phyloP scores from a whole-genome alignment of 2,888 invertebrate species.

The Phalera bucephala region DNA sequence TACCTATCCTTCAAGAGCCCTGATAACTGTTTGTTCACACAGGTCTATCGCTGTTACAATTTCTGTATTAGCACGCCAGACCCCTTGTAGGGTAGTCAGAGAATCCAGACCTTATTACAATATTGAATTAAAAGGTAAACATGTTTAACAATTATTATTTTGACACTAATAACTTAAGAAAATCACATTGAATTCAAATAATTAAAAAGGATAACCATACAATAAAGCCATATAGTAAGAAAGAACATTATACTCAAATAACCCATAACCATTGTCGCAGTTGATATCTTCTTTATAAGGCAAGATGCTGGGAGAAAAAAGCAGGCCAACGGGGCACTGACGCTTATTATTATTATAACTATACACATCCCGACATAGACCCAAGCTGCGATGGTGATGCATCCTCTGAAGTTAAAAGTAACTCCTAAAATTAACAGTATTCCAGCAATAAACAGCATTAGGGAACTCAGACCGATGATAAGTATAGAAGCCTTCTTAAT shows the following conservation, averaged over 20 bases:
- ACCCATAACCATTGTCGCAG: constrained; percentile 1
- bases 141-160: too few species aligned
- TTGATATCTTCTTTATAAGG: constrained; percentile 1
- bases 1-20: too few species aligned
- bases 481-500: background rate
- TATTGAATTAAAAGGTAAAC: too few species aligned
- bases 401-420: background rate
- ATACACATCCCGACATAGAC: background rate
- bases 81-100: too few species aligned
- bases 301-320: background rate
- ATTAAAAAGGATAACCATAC: background rate
- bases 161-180: too few species aligned
- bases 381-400: background rate
- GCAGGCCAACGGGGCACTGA: background rate
- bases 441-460: background rate
- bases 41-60: too few species aligned
- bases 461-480: background rate
- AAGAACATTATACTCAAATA: background rate
- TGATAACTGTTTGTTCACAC: too few species aligned
- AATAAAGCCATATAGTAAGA: background rate
- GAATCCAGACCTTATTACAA: too few species aligned
- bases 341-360: background rate
- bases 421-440: background rate
- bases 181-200: background rate
- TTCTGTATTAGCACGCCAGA: too few species aligned